Base-by-base conservation (phyloP, 2,113 vertebrate genomes). In the Kryptolebias marmoratus region DNA sequence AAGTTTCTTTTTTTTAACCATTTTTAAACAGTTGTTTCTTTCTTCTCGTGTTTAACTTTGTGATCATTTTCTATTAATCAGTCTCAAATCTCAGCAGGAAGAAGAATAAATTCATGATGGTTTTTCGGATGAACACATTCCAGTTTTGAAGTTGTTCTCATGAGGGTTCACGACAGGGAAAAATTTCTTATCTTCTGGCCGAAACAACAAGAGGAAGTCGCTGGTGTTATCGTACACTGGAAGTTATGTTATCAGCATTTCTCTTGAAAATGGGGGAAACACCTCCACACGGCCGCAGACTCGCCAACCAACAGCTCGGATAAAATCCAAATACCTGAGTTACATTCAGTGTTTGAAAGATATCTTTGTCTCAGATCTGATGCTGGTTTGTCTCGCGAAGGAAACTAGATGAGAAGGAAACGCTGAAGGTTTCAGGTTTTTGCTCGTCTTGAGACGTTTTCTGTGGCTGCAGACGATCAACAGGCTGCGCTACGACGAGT, bases 381-480 rank as follows among this genome's bases (percentile, higher is more conserved):
- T 5, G n/a, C 42, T 30, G 64, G 30, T 18, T 30, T 28, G 10
- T 16, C 18, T 27, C 10, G 11, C 27, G 2, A 16, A 64, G 45
- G 63, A 81, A 78, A 56, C 50, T 77, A 31, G 65, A 66, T 77
- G 79, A 50, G 42, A 52, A 83, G 47, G 64, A 81, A 61, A 36
- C 30, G 3, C 64, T 36, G 22, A 52, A 76, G 59, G 59, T 57
- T 42, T 42, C 57, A 11, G 0, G 44, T 32, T 68, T 77, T 65
- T 75, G 57, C 82, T 68, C 27, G 69, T 28, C 15, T 22, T 44
- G 62, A 79, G 73, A 15, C 32, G 1, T 74, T 75, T 81, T 88
- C 66, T 68, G 74, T 64, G 77, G 55, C 77, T 81, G 82, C 82
- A 80, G 87, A 87, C 84, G 90, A 89, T 89, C 82, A 90, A 86